These are phyloP conservation scores for Drosophila sulfurigaster DNA, from an alignment of 1,140 invertebrate genomes.

Conservation along the genomic window DNA sequence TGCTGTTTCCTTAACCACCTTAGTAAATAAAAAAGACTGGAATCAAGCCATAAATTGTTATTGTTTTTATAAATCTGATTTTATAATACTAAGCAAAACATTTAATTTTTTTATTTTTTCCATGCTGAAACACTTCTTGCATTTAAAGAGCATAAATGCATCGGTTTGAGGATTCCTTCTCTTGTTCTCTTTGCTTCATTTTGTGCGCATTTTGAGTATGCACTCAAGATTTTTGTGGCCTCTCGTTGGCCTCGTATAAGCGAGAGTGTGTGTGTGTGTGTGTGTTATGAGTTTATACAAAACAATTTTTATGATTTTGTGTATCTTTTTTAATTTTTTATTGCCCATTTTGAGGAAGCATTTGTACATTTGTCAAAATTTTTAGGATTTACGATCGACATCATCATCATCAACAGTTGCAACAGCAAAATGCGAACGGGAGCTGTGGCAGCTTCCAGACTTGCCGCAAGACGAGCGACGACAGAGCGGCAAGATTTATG, in stretches of 20 bases:
- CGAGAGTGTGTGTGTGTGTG: background rate
- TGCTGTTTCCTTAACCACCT: too few relatives aligned
- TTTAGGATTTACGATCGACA: constrained; percentile 79
- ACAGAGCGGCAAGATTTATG: constrained; percentile 78
- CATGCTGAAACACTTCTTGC: background rate
- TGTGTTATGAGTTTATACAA: constrained; percentile 15
- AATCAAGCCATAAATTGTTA: too few relatives aligned
- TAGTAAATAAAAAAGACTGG: too few relatives aligned
- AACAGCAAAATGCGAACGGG: constrained; percentile 1
- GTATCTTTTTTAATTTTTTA: constrained; percentile 77
- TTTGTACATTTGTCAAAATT: constrained; percentile 81
- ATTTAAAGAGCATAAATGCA: constrained; percentile 14
- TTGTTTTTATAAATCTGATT: too few relatives aligned
- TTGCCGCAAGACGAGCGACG: constrained; percentile 39
- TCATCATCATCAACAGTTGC: constrained; percentile 73
- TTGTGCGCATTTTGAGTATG: constrained; percentile 58
- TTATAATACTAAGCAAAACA: too few relatives aligned
- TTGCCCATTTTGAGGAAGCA: constrained; percentile 73
- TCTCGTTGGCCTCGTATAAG: constrained; percentile 16
- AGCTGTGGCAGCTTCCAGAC: constrained; percentile 29
- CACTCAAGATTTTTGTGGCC: constrained; percentile 65
- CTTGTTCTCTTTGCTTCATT: constrained; percentile 1
- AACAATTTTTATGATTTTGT: constrained; percentile 46
- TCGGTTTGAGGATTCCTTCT: background rate
- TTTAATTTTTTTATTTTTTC: too few relatives aligned